Percentiles rank a stretch among this genome's conserved stretches.
phyloP scores from a whole-genome alignment of 2,888 invertebrate genomes.

The Chirona hameri region DNA sequence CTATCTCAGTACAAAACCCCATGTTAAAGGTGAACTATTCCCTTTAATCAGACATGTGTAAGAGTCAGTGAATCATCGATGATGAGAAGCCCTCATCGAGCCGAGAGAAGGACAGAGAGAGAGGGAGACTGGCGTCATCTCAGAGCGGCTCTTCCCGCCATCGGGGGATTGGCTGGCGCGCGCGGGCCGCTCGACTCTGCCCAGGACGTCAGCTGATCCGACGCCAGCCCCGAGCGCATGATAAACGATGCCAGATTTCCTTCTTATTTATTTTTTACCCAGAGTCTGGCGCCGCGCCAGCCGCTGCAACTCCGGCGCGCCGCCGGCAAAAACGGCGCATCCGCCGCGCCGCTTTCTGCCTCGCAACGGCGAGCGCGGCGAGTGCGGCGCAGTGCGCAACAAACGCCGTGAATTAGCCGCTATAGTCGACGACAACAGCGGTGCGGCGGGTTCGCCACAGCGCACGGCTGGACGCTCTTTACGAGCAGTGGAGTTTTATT shows the following conservation, averaged over 20 bases:
- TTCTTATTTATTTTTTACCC: conserved; percentile 26
- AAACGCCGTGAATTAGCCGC: neutral
- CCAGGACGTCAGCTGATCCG: neutral
- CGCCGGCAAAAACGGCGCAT: neutral
- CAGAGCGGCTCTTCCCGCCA: neutral
- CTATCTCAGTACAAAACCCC: too few species aligned
- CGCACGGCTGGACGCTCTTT: too few species aligned
- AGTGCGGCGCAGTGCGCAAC: neutral
- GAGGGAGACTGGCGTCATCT: too few species aligned
- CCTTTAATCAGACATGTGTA: too few species aligned
- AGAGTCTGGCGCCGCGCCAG: neutral
- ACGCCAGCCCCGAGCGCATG: neutral
- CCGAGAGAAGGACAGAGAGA: too few species aligned
- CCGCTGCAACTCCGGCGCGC: neutral
- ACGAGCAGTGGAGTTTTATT: too few species aligned
- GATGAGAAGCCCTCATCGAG: too few species aligned
- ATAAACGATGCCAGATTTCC: conserved; percentile 25
- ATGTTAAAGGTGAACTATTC: too few species aligned
- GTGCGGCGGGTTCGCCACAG: too few species aligned
- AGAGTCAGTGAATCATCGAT: too few species aligned
- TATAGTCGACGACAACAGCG: neutral
- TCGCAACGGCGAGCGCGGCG: neutral
- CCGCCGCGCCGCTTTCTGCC: neutral
- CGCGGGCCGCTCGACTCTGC: neutral
- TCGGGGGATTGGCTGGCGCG: neutral